Evolutionary conservation across 2,888 invertebrate genomes (phyloP).

Genomic region (Yponomeuta plumbellus): DNA sequence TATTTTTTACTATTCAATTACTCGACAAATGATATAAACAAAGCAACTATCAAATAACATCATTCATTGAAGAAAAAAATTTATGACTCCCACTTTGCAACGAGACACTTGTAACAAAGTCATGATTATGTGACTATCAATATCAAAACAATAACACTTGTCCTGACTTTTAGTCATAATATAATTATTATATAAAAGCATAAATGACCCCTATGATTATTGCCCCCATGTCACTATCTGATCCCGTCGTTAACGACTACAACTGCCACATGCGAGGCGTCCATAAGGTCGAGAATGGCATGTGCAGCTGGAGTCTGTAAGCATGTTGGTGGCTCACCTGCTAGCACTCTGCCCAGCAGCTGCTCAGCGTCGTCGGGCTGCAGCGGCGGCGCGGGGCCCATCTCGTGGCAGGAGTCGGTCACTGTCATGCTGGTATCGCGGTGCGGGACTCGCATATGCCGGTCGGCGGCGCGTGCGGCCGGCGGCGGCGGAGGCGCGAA

Average conservation of each 20-base stretch:
- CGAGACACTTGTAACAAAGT: not conserved
- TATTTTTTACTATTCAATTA: slow-evolving; percentile 27
- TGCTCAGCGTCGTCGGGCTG: slow-evolving; percentile 54
- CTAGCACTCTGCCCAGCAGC: slow-evolving; percentile 66
- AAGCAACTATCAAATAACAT: not conserved
- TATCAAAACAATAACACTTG: not conserved
- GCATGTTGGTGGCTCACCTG: slow-evolving; percentile 44
- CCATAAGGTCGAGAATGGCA: not conserved
- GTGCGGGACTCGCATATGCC: slow-evolving; percentile 62
- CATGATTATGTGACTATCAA: not conserved
- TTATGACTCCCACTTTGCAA: not conserved
- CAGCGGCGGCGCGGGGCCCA: slow-evolving; percentile 36
- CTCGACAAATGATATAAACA: slow-evolving; percentile 9
- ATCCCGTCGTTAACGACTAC: not conserved
- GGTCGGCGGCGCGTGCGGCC: slow-evolving; percentile 64
- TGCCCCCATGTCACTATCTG: not conserved
- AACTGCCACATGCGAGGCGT: not conserved
- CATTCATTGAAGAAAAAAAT: not conserved
- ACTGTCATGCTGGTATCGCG: slow-evolving; percentile 56
- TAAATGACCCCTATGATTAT: not conserved
- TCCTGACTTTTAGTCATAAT: not conserved
- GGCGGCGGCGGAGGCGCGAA: slow-evolving; percentile 71
- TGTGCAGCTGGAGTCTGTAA: not conserved
- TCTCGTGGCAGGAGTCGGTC: slow-evolving; percentile 58
- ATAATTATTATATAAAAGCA: not conserved